Conservation (phyloP, 2,888 invertebrate species). For the Drosophila rubida region DNA sequence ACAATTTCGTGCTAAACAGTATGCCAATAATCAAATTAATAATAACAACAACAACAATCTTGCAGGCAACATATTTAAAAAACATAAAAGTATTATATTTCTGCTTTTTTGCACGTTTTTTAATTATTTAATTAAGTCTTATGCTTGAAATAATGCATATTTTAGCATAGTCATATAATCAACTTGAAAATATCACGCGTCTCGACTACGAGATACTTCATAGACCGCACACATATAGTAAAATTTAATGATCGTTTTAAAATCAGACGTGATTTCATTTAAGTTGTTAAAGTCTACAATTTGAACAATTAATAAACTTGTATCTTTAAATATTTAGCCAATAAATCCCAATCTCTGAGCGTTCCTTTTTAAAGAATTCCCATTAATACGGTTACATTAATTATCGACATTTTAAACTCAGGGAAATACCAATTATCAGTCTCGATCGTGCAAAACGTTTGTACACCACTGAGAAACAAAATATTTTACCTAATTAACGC, state of each 20-base stretch:
- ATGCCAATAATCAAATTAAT: conserved; percentile 47
- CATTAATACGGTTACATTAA: conserved; percentile 11
- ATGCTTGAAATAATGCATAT: conserved; percentile 13
- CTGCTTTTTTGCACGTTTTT: conserved; percentile 22
- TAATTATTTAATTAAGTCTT: conserved; percentile 21
- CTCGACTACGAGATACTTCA: neutral
- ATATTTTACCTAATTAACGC: conserved; percentile 60
- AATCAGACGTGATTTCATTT: neutral
- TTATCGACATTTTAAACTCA: conserved; percentile 6
- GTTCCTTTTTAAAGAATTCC: neutral
- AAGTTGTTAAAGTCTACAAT: neutral
- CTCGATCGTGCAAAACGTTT: conserved; percentile 11
- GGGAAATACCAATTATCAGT: conserved; percentile 8
- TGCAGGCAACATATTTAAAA: conserved; percentile 6
- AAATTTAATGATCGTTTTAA: neutral
- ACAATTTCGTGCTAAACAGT: conserved; percentile 62
- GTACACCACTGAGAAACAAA: conserved; percentile 10
- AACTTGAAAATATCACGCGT: neutral
- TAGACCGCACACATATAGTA: neutral
- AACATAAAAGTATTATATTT: conserved; percentile 11
- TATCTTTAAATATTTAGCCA: too few species aligned
- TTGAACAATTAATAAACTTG: neutral
- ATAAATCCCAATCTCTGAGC: neutral
- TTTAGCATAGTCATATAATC: conserved; percentile 17
- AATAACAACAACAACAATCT: conserved; percentile 9